Conservation (phyloP, 2,113 vertebrate species). For the Clarias batrachus region DNA sequence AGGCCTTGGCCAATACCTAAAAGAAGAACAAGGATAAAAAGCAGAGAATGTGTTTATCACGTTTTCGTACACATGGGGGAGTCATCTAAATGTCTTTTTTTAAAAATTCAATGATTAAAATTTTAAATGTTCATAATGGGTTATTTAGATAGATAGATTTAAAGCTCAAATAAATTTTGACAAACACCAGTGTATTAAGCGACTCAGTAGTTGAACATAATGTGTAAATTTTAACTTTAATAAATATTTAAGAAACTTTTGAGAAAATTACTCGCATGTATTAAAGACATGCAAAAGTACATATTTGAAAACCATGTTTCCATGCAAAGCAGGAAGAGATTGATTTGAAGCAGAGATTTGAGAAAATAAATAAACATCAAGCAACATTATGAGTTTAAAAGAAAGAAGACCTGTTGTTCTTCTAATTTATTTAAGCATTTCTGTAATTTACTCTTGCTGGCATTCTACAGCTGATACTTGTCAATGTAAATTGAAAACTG, state of each 20-base stretch:
- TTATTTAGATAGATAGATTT: too few species aligned
- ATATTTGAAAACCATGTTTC: neutral
- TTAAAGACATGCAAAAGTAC: neutral
- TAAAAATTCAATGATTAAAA: too few species aligned
- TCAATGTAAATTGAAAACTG: neutral
- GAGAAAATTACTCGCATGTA: neutral
- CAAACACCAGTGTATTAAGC: too few species aligned
- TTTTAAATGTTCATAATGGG: too few species aligned
- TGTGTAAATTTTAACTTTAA: too few species aligned
- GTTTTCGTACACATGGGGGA: too few species aligned
- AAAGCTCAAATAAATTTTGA: too few species aligned
- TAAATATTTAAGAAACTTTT: neutral
- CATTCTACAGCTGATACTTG: neutral
- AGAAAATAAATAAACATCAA: neutral
- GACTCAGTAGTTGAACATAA: neutral
- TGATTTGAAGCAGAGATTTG: neutral
- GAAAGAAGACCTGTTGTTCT: neutral
- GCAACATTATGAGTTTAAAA: neutral
- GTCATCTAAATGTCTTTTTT: too few species aligned
- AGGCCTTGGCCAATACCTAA: too few species aligned
- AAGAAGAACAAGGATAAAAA: too few species aligned
- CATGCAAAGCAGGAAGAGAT: neutral
- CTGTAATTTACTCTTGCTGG: neutral
- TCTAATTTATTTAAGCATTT: neutral
- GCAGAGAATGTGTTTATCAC: too few species aligned